These are phyloP conservation scores for Oxyscelio sp. DNA, from an alignment of 2,888 invertebrate genomes.

Conservation along the genomic window DNA sequence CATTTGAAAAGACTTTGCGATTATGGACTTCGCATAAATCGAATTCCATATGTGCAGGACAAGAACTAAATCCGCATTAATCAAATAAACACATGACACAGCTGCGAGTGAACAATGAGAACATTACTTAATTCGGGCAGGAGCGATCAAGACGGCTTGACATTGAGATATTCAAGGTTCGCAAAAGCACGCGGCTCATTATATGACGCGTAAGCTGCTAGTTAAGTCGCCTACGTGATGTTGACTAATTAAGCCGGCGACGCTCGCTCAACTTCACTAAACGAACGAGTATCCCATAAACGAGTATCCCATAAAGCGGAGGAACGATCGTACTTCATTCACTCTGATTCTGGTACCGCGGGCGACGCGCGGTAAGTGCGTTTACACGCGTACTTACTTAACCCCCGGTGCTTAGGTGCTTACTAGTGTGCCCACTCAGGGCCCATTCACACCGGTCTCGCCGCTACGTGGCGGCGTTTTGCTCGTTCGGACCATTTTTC, in stretches of 20 bases:
- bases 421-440: slow-evolving; percentile 28
- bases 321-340: slow-evolving; percentile 75
- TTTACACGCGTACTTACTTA: slow-evolving; percentile 76
- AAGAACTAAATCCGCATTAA: no score
- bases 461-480: neutral
- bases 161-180: slow-evolving; percentile 73
- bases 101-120: slow-evolving; percentile 52
- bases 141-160: slow-evolving; percentile 32
- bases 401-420: slow-evolving; percentile 45
- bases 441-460: slow-evolving; percentile 41
- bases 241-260: slow-evolving; percentile 77
- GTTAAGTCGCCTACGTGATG: slow-evolving; percentile 75
- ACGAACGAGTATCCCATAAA: slow-evolving; percentile 74
- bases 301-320: slow-evolving; percentile 75
- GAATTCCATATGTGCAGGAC: neutral
- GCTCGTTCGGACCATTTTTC: slow-evolving; percentile 13
- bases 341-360: slow-evolving; percentile 56
- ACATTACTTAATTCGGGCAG: slow-evolving; percentile 51
- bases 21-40: neutral
- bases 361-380: slow-evolving; percentile 71
- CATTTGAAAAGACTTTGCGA: no score
- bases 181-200: slow-evolving; percentile 61
- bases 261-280: slow-evolving; percentile 45
- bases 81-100: neutral
- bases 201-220: slow-evolving; percentile 74